phyloP scores from a whole-genome alignment of 2,888 invertebrate genomes.

The Bugulina stolonifera region DNA sequence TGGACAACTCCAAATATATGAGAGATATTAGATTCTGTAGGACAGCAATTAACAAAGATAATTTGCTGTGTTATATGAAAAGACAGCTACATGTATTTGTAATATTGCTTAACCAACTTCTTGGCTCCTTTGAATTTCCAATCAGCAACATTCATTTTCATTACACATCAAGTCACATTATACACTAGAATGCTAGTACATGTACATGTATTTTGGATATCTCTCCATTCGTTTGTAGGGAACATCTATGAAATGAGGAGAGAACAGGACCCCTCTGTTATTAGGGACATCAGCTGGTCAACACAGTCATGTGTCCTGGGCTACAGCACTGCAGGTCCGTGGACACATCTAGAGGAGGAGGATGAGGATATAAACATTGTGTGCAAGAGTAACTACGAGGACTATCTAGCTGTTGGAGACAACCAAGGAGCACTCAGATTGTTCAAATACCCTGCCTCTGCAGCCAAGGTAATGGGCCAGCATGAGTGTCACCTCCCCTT shows the following conservation, averaged over 20 bases:
- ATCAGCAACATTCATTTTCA: no score
- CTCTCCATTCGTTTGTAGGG: constrained; percentile 32
- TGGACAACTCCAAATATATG: constrained; percentile 32
- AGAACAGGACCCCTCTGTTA: constrained; percentile 32
- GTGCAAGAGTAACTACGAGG: constrained; percentile 57
- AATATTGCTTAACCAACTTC: no score
- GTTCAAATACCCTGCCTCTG: constrained; percentile 74
- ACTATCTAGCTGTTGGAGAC: constrained; percentile 77
- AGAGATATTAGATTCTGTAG: background rate
- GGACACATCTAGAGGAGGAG: constrained; percentile 39
- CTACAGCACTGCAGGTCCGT: constrained; percentile 38
- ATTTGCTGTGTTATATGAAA: no score
- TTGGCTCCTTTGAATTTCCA: no score
- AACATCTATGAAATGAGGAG: constrained; percentile 34
- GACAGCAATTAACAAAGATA: no score
- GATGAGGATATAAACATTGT: constrained; percentile 38
- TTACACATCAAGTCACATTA: no score
- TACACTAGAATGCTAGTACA: no score
- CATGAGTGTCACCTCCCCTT: no score
- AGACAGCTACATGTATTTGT: no score
- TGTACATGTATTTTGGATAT: no score
- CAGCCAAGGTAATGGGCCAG: constrained; percentile 3
- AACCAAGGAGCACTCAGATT: constrained; percentile 80
- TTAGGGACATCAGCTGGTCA: constrained; percentile 38
- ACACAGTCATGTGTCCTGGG: constrained; percentile 37